Conservation (phyloP, 2,113 vertebrate genomes). For the Dasyurus viverrinus region DNA sequence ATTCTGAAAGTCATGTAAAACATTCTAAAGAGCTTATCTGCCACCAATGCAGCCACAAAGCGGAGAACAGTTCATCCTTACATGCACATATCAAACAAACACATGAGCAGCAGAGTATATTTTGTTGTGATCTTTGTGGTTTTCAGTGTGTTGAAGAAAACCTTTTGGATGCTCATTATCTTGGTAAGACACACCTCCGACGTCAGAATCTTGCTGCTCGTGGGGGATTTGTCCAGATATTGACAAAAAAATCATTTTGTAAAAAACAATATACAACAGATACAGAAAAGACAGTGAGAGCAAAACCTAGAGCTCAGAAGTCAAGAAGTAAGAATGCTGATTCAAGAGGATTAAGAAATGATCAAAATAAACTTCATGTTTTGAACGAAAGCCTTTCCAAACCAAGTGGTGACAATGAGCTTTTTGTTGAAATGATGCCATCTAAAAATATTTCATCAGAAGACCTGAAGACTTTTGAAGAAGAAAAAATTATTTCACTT, state of each 20-base stretch:
- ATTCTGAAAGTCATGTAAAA: conserved; percentile 39
- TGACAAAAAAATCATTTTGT: conserved; percentile 81
- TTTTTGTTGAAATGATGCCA: conserved; percentile 69
- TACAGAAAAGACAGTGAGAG: conserved; percentile 64
- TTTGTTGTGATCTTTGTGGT: conserved; percentile 85
- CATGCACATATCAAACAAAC: conserved; percentile 20
- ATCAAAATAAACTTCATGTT: conserved; percentile 41
- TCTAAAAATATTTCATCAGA: conserved; percentile 49
- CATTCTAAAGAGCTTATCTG: conserved; percentile 53
- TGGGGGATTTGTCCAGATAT: conserved; percentile 83
- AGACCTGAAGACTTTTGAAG: conserved; percentile 20
- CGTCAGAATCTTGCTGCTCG: conserved; percentile 84
- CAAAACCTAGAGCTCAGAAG: conserved; percentile 72
- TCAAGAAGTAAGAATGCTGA: conserved; percentile 57
- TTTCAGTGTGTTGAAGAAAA: conserved; percentile 82
- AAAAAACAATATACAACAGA: conserved; percentile 60
- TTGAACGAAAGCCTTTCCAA: conserved; percentile 61
- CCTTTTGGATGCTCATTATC: conserved; percentile 81
- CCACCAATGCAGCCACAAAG: conserved; percentile 53
- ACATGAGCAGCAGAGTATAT: conserved; percentile 65
- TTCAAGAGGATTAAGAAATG: conserved; percentile 60
- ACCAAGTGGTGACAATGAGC: conserved; percentile 47
- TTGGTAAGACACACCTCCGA: conserved; percentile 84
- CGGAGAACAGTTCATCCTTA: conserved; percentile 50
- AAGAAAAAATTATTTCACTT: conserved; percentile 34